Percentiles rank a stretch among this genome's conserved stretches.
These are phyloP conservation scores for Neocrepidodera transversa DNA, from an alignment of 2,888 invertebrate species.

Conservation along the genomic window DNA sequence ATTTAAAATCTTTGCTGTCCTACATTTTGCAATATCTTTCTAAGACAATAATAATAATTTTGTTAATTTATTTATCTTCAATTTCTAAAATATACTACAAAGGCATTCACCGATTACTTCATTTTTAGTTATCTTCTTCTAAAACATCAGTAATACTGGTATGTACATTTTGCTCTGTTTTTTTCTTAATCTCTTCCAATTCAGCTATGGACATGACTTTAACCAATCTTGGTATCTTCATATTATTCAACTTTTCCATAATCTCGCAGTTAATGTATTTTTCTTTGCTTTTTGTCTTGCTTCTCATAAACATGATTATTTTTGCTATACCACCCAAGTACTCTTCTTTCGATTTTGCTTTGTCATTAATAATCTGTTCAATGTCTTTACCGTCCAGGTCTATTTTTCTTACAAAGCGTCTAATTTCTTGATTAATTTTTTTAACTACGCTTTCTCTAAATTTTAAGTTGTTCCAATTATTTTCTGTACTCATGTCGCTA, in stretches of 20 bases:
- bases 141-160: neutral
- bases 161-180: conserved; percentile 2
- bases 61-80: no score
- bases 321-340: conserved; percentile 17
- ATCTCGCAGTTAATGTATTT: conserved; percentile 8
- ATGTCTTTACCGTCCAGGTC: conserved; percentile 8
- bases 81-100: no score
- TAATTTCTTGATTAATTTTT: conserved; percentile 15
- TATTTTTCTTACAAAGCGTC: neutral
- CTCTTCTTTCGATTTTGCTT: conserved; percentile 1
- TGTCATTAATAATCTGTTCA: conserved; percentile 4
- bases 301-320: conserved; percentile 13
- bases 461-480: conserved; percentile 5
- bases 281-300: conserved; percentile 2
- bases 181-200: neutral
- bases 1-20: no score
- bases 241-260: neutral
- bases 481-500: neutral
- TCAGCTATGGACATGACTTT: conserved; percentile 13
- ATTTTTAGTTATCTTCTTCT: conserved; percentile 19
- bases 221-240: conserved; percentile 14
- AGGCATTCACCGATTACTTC: no score
- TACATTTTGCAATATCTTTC: no score
- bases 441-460: conserved; percentile 11
- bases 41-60: no score